A percentile compares a stretch with the other conserved stretches of the same genome.
phyloP scores from a whole-genome alignment of 2,888 invertebrate species.

The Hyles lineata region DNA sequence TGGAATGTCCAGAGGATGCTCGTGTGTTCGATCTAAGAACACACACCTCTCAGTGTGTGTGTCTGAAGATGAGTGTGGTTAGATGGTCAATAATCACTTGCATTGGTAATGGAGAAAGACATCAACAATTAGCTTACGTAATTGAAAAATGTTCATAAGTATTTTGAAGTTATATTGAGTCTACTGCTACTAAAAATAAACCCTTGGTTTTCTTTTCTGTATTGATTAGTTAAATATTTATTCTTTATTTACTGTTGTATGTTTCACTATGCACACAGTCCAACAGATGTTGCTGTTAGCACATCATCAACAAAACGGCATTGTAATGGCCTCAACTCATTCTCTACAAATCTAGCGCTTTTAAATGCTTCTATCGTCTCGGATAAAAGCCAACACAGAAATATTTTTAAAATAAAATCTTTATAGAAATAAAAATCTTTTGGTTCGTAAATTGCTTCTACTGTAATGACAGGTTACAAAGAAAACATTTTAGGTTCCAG shows the following conservation, averaged over 20 bases:
- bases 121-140: no score
- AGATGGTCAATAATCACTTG: no score
- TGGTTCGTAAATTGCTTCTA: background rate
- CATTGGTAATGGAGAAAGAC: no score
- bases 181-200: no score
- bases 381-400: background rate
- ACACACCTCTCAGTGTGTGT: no score
- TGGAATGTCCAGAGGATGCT: no score
- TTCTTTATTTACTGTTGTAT: conserved; percentile 3
- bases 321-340: conserved; percentile 44
- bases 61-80: no score
- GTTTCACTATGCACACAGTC: background rate
- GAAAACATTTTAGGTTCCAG: background rate
- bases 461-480: conserved; percentile 6
- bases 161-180: no score
- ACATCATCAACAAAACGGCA: conserved; percentile 41
- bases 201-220: no score
- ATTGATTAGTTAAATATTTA: no score
- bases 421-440: background rate
- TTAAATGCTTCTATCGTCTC: conserved; percentile 15
- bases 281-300: conserved; percentile 34
- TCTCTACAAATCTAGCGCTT: conserved; percentile 37
- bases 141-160: no score
- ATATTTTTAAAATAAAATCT: conserved; percentile 6
- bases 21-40: no score